phyloP scores from a whole-genome alignment of 2,888 invertebrate genomes.

The Macrosiphum euphorbiae region DNA sequence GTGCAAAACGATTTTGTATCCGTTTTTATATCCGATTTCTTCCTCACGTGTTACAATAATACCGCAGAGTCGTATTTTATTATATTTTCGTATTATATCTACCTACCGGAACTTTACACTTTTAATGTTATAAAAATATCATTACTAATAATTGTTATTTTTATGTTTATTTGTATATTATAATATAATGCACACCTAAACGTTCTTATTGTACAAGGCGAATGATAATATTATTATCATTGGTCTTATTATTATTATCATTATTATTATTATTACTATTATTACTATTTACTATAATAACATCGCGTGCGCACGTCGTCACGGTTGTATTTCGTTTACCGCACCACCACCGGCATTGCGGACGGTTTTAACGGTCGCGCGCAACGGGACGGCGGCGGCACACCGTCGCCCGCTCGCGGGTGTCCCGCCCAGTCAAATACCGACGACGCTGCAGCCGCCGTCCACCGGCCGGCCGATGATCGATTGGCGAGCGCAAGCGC shows the following conservation, averaged over 20 bases:
- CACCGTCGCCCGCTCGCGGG: neutral
- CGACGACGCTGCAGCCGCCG: neutral
- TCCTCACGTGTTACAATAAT: neutral
- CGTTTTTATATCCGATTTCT: neutral
- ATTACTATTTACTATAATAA: neutral
- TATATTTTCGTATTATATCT: neutral
- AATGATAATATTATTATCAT: neutral
- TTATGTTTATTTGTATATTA: neutral
- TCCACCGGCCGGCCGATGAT: slow-evolving; percentile 21
- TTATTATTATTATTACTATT: neutral
- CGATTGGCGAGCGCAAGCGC: slow-evolving; percentile 8
- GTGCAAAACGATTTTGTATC: neutral
- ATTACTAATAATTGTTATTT: neutral
- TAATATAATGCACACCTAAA: neutral
- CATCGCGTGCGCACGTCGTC: slow-evolving; percentile 24
- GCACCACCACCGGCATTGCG: neutral
- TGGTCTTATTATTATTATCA: neutral
- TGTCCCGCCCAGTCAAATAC: neutral
- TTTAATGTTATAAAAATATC: neutral
- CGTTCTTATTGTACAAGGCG: neutral
- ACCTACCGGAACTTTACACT: neutral
- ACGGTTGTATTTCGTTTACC: slow-evolving; percentile 29
- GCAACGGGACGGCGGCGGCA: neutral
- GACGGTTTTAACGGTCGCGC: slow-evolving; percentile 8
- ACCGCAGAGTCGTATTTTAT: neutral